Base-by-base conservation (phyloP, 1,140 invertebrate species). In the Eriocheir sinensis region DNA sequence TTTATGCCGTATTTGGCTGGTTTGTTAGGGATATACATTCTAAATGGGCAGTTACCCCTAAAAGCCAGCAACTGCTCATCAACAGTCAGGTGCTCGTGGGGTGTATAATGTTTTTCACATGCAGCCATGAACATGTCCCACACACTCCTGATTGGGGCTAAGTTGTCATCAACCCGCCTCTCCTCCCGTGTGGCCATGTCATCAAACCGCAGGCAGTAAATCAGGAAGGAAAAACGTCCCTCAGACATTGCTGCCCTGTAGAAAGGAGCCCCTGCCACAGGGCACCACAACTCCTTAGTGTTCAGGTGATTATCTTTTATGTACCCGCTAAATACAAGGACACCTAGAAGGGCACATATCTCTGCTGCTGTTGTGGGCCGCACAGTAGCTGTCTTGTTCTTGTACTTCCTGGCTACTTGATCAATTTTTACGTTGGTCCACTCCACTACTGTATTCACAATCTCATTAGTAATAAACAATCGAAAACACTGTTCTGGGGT, bases 41-140 rank as follows among this genome's bases (percentile, higher is more conserved):
- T 6, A 2, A 3, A 60, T 3, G 53, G 8, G 53, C 53, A 60
- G 9, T 60, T 60, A 1, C 96, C 96, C 60, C 96, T 90, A 90
- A 96, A 96, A 21, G 95, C 92, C 40, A 96, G 90, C 80, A 96
- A 94, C 90, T 96, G 96, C 88, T 96, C 96, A 95, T 96, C 96
- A 27, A 96, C 95, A 12, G 96, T 96, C 17, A 96, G 6, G 83
- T 93, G 53, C 80, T 95, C 44, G 21, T 95, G 83, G 3, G 95
- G 95, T 34, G 93, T 80, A 48, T 95, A 95, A 32, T 89, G 53
- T 34, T 34, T 88, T 17, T 80, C 53, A 72, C 93, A 94, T 41
- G 32, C n/a, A 4, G 60, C 30, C 0, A 94, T 93, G 44, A 94
- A 94, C 30, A 79, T 93, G 79, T 96, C 91, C 95, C 95, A 96